phyloP scores from a whole-genome alignment of 2,113 vertebrate species.

The Brienomyrus longianalis region DNA sequence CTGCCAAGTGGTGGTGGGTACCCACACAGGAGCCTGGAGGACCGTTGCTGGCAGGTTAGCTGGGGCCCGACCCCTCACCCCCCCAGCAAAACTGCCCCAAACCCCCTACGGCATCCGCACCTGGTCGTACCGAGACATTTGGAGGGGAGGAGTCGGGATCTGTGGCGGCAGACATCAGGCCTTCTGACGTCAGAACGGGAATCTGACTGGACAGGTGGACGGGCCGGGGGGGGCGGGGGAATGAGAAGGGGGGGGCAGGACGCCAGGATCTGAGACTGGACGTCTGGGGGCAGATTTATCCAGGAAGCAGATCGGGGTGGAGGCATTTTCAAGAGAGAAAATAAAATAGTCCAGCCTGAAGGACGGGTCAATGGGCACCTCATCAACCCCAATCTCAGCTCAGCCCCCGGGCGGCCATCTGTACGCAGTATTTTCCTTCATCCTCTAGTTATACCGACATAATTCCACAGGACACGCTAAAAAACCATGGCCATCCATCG shows the following conservation, averaged over 20 bases:
- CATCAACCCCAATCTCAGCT: neutral
- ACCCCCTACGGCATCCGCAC: neutral
- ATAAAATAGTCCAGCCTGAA: neutral
- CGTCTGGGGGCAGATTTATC: slow-evolving; percentile 6
- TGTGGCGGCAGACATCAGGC: neutral
- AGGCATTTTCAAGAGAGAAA: neutral
- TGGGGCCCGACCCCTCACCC: neutral
- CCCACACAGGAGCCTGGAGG: slow-evolving; percentile 30
- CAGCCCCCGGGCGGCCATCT: neutral
- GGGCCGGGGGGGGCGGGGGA: neutral
- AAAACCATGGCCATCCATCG: neutral
- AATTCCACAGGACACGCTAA: neutral
- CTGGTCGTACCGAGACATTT: neutral
- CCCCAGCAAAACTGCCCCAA: neutral
- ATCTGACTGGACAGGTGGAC: slow-evolving; percentile 10
- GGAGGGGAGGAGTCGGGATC: neutral
- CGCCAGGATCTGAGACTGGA: neutral
- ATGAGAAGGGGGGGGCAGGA: slow-evolving; percentile 10
- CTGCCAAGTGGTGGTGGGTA: slow-evolving; percentile 1
- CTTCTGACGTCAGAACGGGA: neutral
- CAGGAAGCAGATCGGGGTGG: neutral
- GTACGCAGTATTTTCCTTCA: neutral
- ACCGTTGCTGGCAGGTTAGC: slow-evolving; percentile 38
- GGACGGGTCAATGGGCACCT: neutral
- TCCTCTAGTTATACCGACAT: neutral